These are phyloP conservation scores for Pyrgilauda ruficollis DNA, from an alignment of 2,113 vertebrate species.

Conservation along the genomic window DNA sequence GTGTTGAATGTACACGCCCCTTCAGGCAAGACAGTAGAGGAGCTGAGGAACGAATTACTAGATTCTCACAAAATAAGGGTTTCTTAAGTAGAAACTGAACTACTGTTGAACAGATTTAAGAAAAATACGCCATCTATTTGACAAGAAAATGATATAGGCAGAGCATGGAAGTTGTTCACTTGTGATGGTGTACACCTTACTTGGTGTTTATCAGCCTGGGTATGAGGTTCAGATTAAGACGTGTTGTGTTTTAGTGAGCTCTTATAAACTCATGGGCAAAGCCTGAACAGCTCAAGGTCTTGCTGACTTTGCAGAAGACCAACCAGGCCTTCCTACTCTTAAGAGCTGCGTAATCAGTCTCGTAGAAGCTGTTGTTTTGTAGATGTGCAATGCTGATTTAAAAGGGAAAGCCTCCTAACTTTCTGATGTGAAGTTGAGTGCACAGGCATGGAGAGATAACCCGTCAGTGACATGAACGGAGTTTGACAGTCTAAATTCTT, in stretches of 20 bases:
- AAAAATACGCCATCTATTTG: accelerated
- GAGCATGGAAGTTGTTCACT: not conserved
- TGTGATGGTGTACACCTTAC: not conserved
- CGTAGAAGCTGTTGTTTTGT: not conserved
- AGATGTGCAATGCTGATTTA: not conserved
- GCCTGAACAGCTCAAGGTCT: not conserved
- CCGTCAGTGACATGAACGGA: accelerated
- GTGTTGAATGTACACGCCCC: accelerated
- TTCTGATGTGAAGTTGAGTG: not conserved
- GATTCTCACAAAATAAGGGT: not conserved
- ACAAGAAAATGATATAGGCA: not conserved
- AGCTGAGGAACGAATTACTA: not conserved
- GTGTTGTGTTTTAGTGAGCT: not conserved
- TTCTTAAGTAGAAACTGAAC: not conserved
- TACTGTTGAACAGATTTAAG: not conserved
- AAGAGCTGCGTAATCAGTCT: not conserved
- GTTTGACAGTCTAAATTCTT: not conserved
- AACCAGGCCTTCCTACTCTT: not conserved
- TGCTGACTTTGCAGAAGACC: not conserved
- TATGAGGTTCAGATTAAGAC: not conserved
- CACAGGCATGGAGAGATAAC: not conserved
- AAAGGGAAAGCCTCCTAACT: not conserved
- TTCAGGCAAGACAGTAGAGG: not conserved
- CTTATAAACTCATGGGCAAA: not conserved
- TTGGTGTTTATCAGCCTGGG: not conserved